Evolutionary conservation across 2,113 vertebrate genomes (phyloP).

Genomic region (Synodontis membranacea): DNA sequence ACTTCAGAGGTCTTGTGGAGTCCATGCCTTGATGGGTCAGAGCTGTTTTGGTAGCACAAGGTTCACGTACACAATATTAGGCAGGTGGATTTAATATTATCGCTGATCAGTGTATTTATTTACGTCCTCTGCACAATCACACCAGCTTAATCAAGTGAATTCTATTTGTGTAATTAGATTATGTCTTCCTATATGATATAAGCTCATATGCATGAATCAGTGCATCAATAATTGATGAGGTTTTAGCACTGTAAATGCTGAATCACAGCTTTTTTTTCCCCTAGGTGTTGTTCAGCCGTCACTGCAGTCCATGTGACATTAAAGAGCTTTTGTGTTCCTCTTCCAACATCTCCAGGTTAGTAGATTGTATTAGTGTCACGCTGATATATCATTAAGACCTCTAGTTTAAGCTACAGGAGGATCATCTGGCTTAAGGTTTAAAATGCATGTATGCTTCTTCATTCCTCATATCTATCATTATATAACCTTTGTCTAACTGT

Average conservation of each 20-base stretch:
- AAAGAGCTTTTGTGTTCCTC: constrained; percentile 78
- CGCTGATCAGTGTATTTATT: too few species aligned
- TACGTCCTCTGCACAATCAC: neutral
- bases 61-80: too few species aligned
- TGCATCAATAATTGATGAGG: neutral
- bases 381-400: neutral
- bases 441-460: neutral
- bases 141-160: neutral
- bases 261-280: constrained; percentile 16
- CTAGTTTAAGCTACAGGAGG: neutral
- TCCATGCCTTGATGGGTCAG: too few species aligned
- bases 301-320: constrained; percentile 79
- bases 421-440: neutral
- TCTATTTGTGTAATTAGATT: neutral
- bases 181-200: neutral
- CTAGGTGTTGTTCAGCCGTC: constrained; percentile 76
- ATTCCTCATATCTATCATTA: neutral
- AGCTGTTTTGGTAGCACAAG: too few species aligned
- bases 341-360: constrained; percentile 75
- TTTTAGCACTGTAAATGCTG: neutral
- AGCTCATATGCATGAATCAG: neutral
- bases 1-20: too few species aligned
- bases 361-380: neutral
- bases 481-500: neutral
- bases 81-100: too few species aligned